phyloP scores from a whole-genome alignment of 2,888 invertebrate genomes.

The Acronicta alni region DNA sequence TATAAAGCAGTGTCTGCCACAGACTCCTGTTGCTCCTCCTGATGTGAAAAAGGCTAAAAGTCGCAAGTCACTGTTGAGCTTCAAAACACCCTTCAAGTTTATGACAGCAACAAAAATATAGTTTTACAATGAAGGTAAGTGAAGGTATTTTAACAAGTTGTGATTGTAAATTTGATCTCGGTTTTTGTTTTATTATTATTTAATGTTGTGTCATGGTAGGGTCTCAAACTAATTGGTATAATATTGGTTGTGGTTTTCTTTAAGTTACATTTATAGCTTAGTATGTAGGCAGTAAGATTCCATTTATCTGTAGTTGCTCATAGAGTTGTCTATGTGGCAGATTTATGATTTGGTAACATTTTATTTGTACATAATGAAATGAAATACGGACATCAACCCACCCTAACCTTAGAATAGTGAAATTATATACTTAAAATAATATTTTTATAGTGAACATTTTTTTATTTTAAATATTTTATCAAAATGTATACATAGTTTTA shows the following conservation, averaged over 20 bases:
- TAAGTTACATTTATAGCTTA: conserved; percentile 45
- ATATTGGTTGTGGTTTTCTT: conserved; percentile 64
- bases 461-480: conserved; percentile 41
- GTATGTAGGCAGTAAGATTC: conserved; percentile 45
- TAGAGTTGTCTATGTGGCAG: conserved; percentile 17
- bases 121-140: conserved; percentile 14
- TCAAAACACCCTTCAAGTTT: conserved; percentile 87
- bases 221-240: conserved; percentile 22
- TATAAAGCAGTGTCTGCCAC: conserved; percentile 65
- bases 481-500: conserved; percentile 25
- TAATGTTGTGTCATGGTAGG: not conserved
- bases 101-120: conserved; percentile 79
- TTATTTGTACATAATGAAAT: conserved; percentile 73
- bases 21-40: conserved; percentile 71
- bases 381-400: conserved; percentile 86
- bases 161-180: conserved; percentile 57
- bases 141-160: conserved; percentile 23
- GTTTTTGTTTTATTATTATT: too few species aligned
- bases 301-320: conserved; percentile 43
- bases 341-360: conserved; percentile 44
- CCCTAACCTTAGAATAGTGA: conserved; percentile 80
- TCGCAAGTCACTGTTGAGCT: conserved; percentile 80
- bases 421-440: conserved; percentile 49
- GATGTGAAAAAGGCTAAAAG: conserved; percentile 79
- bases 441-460: conserved; percentile 44